Conservation (phyloP, 2,888 invertebrate species). For the Drosophila phalerata region DNA sequence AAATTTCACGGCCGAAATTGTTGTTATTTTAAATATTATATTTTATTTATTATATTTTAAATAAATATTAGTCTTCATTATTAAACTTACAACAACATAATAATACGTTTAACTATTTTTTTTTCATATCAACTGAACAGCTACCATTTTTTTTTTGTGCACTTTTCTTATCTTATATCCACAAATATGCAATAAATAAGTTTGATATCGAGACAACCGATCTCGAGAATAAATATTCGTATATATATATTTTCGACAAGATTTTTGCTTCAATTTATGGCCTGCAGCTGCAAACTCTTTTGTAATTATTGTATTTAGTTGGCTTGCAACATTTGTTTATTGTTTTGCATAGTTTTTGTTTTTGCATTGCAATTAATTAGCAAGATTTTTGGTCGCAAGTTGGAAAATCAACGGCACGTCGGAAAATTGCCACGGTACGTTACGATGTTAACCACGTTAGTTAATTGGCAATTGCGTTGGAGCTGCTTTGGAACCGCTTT, state of each 20-base stretch:
- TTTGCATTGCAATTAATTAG: slow-evolving; percentile 47
- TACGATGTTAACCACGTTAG: slow-evolving; percentile 25
- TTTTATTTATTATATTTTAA: no score
- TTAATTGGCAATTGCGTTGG: slow-evolving; percentile 40
- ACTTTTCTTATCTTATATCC: slow-evolving; percentile 32
- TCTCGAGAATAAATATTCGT: neutral
- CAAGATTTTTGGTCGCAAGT: slow-evolving; percentile 11
- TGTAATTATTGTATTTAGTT: slow-evolving; percentile 30
- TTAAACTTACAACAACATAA: neutral
- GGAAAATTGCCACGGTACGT: slow-evolving; percentile 36
- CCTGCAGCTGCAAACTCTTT: slow-evolving; percentile 61
- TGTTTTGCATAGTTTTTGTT: slow-evolving; percentile 1
- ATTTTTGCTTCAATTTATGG: slow-evolving; percentile 52
- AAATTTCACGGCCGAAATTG: neutral
- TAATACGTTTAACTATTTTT: slow-evolving; percentile 1
- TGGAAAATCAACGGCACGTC: slow-evolving; percentile 14
- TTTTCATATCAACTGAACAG: neutral
- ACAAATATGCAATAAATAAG: slow-evolving; percentile 39
- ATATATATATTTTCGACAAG: slow-evolving; percentile 6
- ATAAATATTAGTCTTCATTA: neutral
- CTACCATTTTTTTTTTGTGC: slow-evolving; percentile 1
- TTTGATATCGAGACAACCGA: slow-evolving; percentile 2
- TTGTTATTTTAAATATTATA: no score
- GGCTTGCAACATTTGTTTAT: slow-evolving; percentile 16
- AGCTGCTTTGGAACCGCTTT: slow-evolving; percentile 63